Base-by-base conservation (phyloP, 2,888 invertebrate genomes). In the Dusona sp. region DNA sequence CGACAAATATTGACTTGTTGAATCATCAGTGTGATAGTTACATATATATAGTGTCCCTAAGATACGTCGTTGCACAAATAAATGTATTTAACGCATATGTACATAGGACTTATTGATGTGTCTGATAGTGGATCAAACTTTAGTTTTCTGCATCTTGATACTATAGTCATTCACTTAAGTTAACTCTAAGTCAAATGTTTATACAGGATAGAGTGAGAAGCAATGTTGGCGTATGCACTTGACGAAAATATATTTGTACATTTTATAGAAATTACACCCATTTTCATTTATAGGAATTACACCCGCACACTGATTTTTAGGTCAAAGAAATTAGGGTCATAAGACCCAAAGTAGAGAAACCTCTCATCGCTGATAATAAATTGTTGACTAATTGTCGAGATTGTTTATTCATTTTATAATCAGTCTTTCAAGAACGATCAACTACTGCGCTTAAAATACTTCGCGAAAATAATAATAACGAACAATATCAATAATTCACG, bases 141-240 rank as follows among this genome's bases (percentile, higher is more conserved):
- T 79, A 79, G 79, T 79, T 80, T 65, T 19, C 48, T 86, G 86
- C 86, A 86, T 86, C 86, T 86, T 86, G 86, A 83, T 83, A 57
- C 25, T 29, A 77, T 83, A 79, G 79, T 54, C 45, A 67, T 65
- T 73, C 48, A 38, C 29, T 19, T 83, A 77, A 83, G 73, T 73
- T 36, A 65, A 81, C 38, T 19, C 13, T 72, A 75, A 25, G 25
- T 42, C 65, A 42, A 45, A 54, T 65, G 22, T 64, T 64, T 19
- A 33, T 22, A 9, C 68, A 38, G 57, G 68, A 77, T 61, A 33
- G 48, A 57, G 45, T 48, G 64, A 73, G 72, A 42, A 51, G 22
- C 75, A 64, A 70, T 29, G 48, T 61, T 1, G 57, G 54, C 13
- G 42, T 45, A 79, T 74, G 67, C 67, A 42, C 68, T 68, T 67